Evolutionary conservation across 1,140 invertebrate species (phyloP).

Genomic region (Drosophila erecta): DNA sequence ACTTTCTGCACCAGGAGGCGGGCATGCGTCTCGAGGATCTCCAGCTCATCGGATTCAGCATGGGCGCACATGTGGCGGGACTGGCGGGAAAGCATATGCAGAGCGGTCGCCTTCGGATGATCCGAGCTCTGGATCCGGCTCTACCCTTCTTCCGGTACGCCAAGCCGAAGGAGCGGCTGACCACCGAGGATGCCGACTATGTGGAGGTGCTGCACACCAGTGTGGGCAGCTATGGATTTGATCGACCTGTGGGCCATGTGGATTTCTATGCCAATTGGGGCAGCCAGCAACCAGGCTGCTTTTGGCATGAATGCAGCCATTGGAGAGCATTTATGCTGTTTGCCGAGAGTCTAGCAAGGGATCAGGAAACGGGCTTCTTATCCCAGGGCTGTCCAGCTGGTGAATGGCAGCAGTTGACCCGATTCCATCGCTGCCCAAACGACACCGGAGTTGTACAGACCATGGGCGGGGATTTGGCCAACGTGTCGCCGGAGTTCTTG

Average conservation of each 20-base stretch:
- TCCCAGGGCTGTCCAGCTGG: constrained; percentile 45
- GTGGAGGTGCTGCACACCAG: constrained; percentile 92
- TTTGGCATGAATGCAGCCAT: constrained; percentile 82
- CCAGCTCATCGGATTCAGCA: constrained; percentile 89
- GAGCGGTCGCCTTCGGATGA: constrained; percentile 72
- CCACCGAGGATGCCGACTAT: constrained; percentile 88
- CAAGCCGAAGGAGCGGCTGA: constrained; percentile 86
- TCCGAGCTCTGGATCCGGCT: constrained; percentile 87
- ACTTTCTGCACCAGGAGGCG: constrained; percentile 84
- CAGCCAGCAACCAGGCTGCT: constrained; percentile 88
- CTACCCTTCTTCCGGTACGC: constrained; percentile 85
- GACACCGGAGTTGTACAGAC: constrained; percentile 37
- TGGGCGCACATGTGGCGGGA: constrained; percentile 89
- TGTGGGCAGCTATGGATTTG: constrained; percentile 87
- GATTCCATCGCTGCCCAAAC: constrained; percentile 49
- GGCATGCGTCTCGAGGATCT: constrained; percentile 86
- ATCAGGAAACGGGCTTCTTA: constrained; percentile 23
- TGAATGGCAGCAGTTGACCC: constrained; percentile 70
- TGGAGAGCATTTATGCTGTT: constrained; percentile 86
- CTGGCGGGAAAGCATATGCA: constrained; percentile 85
- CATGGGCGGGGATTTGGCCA: constrained; percentile 69
- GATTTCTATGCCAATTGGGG: constrained; percentile 91
- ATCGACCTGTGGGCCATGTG: constrained; percentile 87
- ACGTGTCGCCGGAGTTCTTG: constrained; percentile 49
- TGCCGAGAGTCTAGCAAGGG: constrained; percentile 85